Conservation (phyloP, 2,888 invertebrate genomes). For the Kryphioiulus occultus region DNA sequence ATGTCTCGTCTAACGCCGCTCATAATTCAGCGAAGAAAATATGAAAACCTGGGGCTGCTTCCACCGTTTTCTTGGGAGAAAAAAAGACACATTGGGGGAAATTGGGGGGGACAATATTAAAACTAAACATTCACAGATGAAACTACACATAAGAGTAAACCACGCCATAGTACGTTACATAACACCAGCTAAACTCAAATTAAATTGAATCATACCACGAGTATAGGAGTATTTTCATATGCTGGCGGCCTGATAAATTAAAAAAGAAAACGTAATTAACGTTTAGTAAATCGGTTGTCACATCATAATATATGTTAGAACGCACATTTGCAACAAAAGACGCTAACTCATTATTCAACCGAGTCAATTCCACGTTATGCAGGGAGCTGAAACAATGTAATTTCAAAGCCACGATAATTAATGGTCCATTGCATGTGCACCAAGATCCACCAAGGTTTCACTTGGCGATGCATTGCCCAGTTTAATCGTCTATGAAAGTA, state of each 20-base stretch:
- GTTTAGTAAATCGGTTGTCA: conserved; percentile 35
- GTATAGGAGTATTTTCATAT: conserved; percentile 40
- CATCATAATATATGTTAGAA: conserved; percentile 36
- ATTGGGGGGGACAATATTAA: conserved; percentile 27
- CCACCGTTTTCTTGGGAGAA: not conserved
- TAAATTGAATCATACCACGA: conserved; percentile 40
- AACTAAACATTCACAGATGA: conserved; percentile 40
- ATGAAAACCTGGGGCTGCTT: not conserved
- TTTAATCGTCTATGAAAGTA: not conserved
- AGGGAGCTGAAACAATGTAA: not conserved
- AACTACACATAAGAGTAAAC: conserved; percentile 39
- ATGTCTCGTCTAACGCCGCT: not conserved
- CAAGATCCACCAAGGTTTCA: not conserved
- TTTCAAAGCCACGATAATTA: not conserved
- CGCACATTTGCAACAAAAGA: conserved; percentile 21
- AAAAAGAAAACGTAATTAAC: conserved; percentile 40
- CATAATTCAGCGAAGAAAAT: conserved; percentile 13
- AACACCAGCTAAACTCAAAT: conserved; percentile 39
- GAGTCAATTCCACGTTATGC: conserved; percentile 27
- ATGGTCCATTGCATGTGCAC: not conserved
- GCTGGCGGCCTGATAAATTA: conserved; percentile 40
- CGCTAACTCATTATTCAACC: conserved; percentile 13
- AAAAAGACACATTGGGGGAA: conserved; percentile 9
- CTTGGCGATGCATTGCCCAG: not conserved
- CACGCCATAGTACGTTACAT: conserved; percentile 39